Evolutionary conservation across 2,797 vertebrate genomes (phyloP).

Genomic region (Enteromius trimaculatus): DNA sequence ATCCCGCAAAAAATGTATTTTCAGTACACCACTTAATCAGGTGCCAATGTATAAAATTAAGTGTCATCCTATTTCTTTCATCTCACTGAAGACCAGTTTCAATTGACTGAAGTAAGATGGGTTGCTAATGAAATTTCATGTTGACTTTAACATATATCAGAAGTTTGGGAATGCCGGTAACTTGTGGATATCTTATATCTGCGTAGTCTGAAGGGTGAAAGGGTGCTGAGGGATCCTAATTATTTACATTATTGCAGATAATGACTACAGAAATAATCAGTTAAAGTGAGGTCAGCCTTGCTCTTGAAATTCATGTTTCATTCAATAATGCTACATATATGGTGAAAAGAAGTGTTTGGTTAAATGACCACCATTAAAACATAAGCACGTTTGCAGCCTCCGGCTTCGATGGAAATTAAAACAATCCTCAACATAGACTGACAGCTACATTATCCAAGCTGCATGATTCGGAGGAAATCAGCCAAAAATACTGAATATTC

Average conservation of each 20-base stretch:
- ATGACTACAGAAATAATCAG: constrained; percentile 19
- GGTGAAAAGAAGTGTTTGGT: constrained; percentile 29
- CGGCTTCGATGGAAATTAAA: constrained; percentile 2
- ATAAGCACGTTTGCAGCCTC: constrained; percentile 16
- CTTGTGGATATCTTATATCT: constrained; percentile 11
- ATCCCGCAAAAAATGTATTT: background rate
- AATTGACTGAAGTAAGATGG: background rate
- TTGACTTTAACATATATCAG: constrained; percentile 14
- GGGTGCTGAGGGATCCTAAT: constrained; percentile 25
- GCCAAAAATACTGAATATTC: constrained; percentile 49
- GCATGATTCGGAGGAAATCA: constrained; percentile 16
- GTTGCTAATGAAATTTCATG: constrained; percentile 13
- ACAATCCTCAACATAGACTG: constrained; percentile 49
- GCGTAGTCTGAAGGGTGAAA: constrained; percentile 5
- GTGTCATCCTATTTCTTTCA: background rate
- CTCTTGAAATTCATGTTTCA: background rate
- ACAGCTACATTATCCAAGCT: constrained; percentile 41
- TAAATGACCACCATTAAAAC: constrained; percentile 5
- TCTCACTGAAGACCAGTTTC: background rate
- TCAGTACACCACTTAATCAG: background rate
- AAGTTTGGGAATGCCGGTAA: background rate
- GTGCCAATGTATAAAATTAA: background rate
- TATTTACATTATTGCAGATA: constrained; percentile 57
- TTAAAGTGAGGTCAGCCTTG: constrained; percentile 4
- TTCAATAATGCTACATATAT: constrained; percentile 37